These are phyloP conservation scores for Apistogramma diplotaenia DNA, from an alignment of 2,113 vertebrate genomes.

Conservation along the genomic window DNA sequence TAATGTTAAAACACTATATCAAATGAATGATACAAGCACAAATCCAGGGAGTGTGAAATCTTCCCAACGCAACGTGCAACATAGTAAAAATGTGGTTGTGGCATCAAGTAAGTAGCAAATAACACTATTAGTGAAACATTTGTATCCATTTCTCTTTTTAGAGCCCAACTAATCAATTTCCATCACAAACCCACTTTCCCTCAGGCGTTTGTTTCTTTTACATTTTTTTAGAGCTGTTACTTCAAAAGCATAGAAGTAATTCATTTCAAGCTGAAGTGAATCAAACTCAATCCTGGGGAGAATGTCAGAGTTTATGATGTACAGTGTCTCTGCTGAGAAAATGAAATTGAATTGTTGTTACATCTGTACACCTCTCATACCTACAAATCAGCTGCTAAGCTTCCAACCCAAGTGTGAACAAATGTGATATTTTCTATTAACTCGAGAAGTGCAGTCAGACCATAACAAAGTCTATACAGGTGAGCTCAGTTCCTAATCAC, in stretches of 20 bases:
- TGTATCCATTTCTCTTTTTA: slow-evolving; percentile 12
- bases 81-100: not conserved
- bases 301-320: slow-evolving; percentile 36
- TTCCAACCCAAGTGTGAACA: not conserved
- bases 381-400: not conserved
- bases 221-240: slow-evolving; percentile 12
- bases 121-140: slow-evolving; percentile 9
- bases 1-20: not conserved
- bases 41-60: not conserved
- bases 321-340: slow-evolving; percentile 4
- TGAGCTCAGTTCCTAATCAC: not conserved
- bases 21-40: not conserved
- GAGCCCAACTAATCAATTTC: slow-evolving; percentile 43
- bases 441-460: not conserved
- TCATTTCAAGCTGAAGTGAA: slow-evolving; percentile 22
- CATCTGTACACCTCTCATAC: slow-evolving; percentile 5
- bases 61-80: not conserved
- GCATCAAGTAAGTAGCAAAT: slow-evolving; percentile 3
- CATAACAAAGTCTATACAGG: not conserved
- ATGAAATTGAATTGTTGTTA: slow-evolving; percentile 6
- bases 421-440: not conserved
- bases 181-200: slow-evolving; percentile 22
- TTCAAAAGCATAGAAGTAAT: slow-evolving; percentile 14
- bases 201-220: slow-evolving; percentile 31
- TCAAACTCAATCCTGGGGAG: slow-evolving; percentile 25